phyloP scores from a whole-genome alignment of 2,113 vertebrate species.

The Siniperca knerii region DNA sequence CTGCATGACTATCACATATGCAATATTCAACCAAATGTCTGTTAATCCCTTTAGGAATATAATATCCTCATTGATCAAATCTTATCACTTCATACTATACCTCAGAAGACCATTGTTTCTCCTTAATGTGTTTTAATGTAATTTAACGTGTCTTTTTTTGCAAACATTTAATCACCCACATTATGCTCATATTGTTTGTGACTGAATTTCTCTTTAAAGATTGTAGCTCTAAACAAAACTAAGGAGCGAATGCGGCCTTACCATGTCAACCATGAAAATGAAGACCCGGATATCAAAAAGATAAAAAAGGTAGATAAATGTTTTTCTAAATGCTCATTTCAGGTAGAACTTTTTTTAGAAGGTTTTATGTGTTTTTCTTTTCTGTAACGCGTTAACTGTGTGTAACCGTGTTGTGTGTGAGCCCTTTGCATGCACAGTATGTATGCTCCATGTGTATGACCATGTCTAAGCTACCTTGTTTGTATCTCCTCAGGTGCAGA shows the following conservation, averaged over 20 bases:
- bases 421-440: not conserved
- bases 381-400: not conserved
- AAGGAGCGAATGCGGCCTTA: conserved; percentile 98
- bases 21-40: conserved; percentile 13
- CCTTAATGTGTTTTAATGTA: not conserved
- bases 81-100: not conserved
- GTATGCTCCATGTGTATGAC: not conserved
- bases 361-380: not conserved
- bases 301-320: conserved; percentile 93
- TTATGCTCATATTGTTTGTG: conserved; percentile 14
- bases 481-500: conserved; percentile 90
- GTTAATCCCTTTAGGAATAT: not conserved
- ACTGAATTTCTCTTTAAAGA: conserved; percentile 81
- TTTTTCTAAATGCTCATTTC: not conserved
- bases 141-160: not conserved
- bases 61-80: not conserved
- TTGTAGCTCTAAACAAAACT: conserved; percentile 97
- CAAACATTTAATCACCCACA: not conserved
- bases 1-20: conserved; percentile 16
- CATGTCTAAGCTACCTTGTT: not conserved
- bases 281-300: conserved; percentile 99
- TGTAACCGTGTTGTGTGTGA: not conserved
- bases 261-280: conserved; percentile 92
- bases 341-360: too few species aligned
- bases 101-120: not conserved